Evolutionary conservation across 2,888 invertebrate species (phyloP), one percentile per base, ranked within the genome.

Genomic region (Pterostichus madidus): DNA sequence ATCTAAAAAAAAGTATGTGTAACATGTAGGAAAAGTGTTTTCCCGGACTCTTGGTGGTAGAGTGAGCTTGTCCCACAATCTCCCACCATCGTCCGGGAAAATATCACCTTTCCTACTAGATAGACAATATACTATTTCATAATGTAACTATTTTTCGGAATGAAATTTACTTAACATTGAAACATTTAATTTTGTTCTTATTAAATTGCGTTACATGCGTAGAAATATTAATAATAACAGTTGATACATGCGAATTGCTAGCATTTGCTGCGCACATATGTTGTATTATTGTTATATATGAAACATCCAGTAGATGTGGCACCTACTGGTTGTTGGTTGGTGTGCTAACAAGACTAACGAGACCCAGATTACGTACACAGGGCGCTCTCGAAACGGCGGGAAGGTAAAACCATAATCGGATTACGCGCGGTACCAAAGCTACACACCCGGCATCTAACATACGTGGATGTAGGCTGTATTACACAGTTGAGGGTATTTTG

Each of bases 401-500:
- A 80, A 80, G 68, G 80, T 80, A 80, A 80, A 80, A 46, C 80
- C 68, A 80, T 80, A 80, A 80, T 64, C 80, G 80, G 80, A 80
- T 80, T 80, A 80, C 68, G 80, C 68, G 80, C 68, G 52, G 52
- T 80, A 68, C 52, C 31, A 15, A 49, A 71, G 35, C 68, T 64
- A 80, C 80, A 80, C 80, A 80, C 80, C 80, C 80, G 80, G 80
- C 52, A 68, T 68, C 13, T 44, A 79, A 39, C 79, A 78, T 44
- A 31, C 46, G 24, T 24, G 32, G 7, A 24, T n/a, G 13, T 6
- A 79, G 64, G 24, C 10, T 7, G 68, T 52, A 80, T 64, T 68
- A 68, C 46, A 78, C 5, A 6, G 2, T 35, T 3, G 15, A 2
- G 7, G 4, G n/a, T 6, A 32, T 68, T 64, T 64, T 39, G 13